phyloP scores from a whole-genome alignment of 2,797 vertebrate genomes.

The Aulostomus chinensis region DNA sequence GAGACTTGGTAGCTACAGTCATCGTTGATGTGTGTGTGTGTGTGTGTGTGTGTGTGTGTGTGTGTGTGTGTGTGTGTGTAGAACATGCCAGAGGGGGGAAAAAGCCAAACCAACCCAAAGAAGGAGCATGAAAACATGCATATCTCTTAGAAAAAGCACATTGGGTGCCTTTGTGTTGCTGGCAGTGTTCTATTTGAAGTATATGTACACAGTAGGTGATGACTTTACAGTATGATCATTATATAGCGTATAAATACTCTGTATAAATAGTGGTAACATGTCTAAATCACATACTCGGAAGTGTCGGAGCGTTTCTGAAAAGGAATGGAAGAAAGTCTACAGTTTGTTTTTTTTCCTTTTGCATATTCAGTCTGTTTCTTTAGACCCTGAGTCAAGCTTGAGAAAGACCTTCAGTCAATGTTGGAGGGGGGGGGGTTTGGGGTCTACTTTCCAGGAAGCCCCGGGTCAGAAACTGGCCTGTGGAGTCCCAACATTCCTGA shows the following conservation, averaged over 20 bases:
- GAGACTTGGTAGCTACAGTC: too few relatives aligned
- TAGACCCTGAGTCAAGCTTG: constrained; percentile 97
- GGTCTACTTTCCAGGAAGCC: constrained; percentile 89
- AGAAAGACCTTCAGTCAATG: constrained; percentile 66
- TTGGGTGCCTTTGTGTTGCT: constrained; percentile 86
- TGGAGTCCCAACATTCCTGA: constrained; percentile 85
- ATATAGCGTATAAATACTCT: constrained; percentile 75
- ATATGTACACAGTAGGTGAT: constrained; percentile 82
- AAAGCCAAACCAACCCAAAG: too few relatives aligned
- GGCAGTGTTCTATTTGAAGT: constrained; percentile 87
- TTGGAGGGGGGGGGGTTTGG: constrained; percentile 1
- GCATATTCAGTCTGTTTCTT: constrained; percentile 88
- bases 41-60: constrained; percentile 79
- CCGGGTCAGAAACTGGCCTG: constrained; percentile 94
- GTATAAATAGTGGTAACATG: constrained; percentile 77
- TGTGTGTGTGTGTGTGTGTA: constrained; percentile 79
- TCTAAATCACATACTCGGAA: constrained; percentile 77
- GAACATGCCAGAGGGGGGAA: constrained; percentile 79
- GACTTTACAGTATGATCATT: constrained; percentile 58
- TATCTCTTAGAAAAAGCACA: constrained; percentile 85
- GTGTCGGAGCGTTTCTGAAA: constrained; percentile 57
- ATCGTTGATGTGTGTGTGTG: background rate
- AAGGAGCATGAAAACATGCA: constrained; percentile 82
- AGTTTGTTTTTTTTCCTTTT: constrained; percentile 86
- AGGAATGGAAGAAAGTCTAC: constrained; percentile 85